Evolutionary conservation across 2,113 vertebrate genomes (phyloP).

Genomic region (Dryoscopus gambensis): DNA sequence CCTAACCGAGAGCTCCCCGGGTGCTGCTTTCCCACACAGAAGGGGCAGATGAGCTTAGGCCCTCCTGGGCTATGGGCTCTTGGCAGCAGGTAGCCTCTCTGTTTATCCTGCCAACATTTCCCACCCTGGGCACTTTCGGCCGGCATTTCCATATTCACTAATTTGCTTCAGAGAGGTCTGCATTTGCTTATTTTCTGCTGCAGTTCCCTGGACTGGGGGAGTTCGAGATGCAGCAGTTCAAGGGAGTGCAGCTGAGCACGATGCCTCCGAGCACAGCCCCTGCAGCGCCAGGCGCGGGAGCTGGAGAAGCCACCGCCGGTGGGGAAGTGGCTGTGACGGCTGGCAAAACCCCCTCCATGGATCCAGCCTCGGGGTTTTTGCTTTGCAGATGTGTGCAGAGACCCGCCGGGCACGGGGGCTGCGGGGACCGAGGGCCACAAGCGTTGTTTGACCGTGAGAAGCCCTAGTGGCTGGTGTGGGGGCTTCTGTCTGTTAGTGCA

Average conservation of each 20-base stretch:
- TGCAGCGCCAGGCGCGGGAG: background rate
- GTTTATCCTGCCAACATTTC: background rate
- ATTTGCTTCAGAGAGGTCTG: background rate
- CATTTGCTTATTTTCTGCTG: background rate
- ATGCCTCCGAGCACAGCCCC: background rate
- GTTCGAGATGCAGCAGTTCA: background rate
- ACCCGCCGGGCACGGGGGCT: accelerated
- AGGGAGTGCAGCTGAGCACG: background rate
- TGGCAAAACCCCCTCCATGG: background rate
- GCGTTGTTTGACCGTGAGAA: accelerated
- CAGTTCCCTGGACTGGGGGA: background rate
- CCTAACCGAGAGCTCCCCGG: background rate
- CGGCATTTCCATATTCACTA: accelerated
- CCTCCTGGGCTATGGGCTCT: background rate
- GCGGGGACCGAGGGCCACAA: accelerated
- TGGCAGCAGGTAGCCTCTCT: background rate
- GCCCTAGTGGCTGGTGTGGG: background rate
- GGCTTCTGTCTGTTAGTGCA: constrained; percentile 79
- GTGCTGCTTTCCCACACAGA: background rate
- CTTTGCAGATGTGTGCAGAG: background rate
- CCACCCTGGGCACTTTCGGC: background rate
- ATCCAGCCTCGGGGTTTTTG: background rate
- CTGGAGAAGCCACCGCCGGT: background rate
- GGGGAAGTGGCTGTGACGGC: accelerated
- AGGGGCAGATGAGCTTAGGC: background rate